These are phyloP conservation scores for Halichondria panicea DNA, from an alignment of 37 sponge, comb jelly and placozoan species.

Conservation along the genomic window DNA sequence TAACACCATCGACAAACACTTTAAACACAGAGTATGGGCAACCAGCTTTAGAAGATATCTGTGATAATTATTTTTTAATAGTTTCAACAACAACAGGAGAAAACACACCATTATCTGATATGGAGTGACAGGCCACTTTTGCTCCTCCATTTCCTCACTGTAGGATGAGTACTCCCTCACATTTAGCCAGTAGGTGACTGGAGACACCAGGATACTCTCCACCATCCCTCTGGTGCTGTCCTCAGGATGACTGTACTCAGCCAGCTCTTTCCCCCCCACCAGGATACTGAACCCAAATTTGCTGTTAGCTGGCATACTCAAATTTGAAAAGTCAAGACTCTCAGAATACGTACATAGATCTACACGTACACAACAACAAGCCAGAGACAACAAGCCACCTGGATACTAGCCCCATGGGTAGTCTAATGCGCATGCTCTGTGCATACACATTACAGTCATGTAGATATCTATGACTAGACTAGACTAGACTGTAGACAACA, in stretches of 20 bases:
- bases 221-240: background rate
- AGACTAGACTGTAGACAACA: too few species aligned
- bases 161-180: conserved; percentile 5
- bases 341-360: too few species aligned
- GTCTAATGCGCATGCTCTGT: too few species aligned
- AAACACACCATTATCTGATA: conserved; percentile 9
- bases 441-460: too few species aligned
- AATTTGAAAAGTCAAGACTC: too few species aligned
- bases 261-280: conserved; percentile 6
- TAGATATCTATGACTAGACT: too few species aligned
- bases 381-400: too few species aligned
- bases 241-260: conserved; percentile 19
- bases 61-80: too few species aligned
- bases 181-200: conserved; percentile 22
- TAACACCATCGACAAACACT: conserved; percentile 28
- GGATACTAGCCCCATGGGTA: too few species aligned
- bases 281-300: conserved; percentile 26
- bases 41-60: background rate
- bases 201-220: conserved; percentile 31
- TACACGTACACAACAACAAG: too few species aligned
- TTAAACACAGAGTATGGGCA: background rate
- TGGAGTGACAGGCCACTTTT: conserved; percentile 33
- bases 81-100: background rate
- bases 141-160: conserved; percentile 20
- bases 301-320: conserved; percentile 24